Conservation (phyloP, 2,888 invertebrate genomes). For the Yponomeuta plumbellus region DNA sequence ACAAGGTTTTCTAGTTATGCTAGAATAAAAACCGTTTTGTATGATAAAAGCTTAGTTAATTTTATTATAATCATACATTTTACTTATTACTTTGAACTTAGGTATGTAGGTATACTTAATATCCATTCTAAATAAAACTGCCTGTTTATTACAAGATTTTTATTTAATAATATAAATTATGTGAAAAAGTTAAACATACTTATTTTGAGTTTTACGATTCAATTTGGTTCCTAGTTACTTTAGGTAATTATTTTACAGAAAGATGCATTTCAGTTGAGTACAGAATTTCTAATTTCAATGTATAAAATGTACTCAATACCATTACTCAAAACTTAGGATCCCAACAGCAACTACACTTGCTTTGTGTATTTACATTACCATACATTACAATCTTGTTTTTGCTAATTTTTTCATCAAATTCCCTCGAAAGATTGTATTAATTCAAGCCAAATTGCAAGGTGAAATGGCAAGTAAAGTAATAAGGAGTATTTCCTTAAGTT, state of each 20-base stretch:
- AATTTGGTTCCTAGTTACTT: not conserved
- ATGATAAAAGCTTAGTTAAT: conserved; percentile 20
- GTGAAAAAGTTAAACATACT: not conserved
- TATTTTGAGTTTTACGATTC: not conserved
- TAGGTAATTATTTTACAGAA: no score
- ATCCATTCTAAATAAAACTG: not conserved
- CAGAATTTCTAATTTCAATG: no score
- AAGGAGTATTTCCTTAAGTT: no score
- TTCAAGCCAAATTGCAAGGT: no score
- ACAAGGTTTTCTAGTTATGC: not conserved
- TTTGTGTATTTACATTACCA: no score
- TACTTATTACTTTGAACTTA: not conserved
- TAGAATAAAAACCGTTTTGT: conserved; percentile 15
- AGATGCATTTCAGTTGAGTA: not conserved
- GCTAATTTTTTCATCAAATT: no score
- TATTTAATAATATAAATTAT: not conserved
- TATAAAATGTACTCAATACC: no score
- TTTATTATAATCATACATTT: conserved; percentile 23
- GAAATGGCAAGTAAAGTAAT: no score
- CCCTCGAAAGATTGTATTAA: no score
- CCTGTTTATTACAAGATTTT: conserved; percentile 6
- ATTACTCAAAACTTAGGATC: no score
- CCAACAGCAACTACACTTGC: no score
- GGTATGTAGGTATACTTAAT: not conserved
- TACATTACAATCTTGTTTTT: no score